Evolutionary conservation across 1,140 invertebrate genomes (phyloP), one percentile per base, ranked within the genome.

Genomic region (Argopecten irradians): DNA sequence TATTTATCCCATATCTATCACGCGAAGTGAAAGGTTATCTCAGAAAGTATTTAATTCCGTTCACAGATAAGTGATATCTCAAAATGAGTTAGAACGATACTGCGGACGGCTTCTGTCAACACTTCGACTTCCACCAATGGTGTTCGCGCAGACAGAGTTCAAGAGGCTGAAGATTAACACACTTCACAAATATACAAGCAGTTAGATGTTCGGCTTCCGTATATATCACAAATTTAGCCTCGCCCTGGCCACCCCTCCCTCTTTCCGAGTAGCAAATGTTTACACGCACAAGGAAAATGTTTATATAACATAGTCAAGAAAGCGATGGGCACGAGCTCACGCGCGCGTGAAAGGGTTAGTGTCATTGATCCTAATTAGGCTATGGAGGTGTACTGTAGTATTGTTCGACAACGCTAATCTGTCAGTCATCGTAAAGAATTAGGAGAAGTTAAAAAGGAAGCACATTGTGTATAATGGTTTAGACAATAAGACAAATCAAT

Each of bases 381-480:
- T 3, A 28, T 22, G 55, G 28, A 28, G 11, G 55, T 71, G 55
- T 71, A 71, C 55, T 71, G 55, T 71, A 28, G 55, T 71, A n/a
- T 71, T 71, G 55, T 71, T 71, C 55, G 55, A 71, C 55, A 71
- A 5, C 28, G 55, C 55, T 71, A 71, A 71, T 71, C 28, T 71
- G 55, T 71, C 55, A 22, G 55, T 71, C 55, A 71, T 71, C 55
- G 55, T 71, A 71, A 71, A 22, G 55, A 71, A 71, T 71, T 71
- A 71, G 55, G 55, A 22, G 55, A 71, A 71, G 55, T 71, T 71
- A 71, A 71, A 71, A 71, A 71, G 43, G 55, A 71, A 71, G 55
- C 55, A 71, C 55, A 71, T 71, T 22, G 22, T 71, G 55, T 71
- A 71, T 71, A 71, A 71, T 71, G 55, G 55, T 28, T 71, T 71